phyloP scores from a whole-genome alignment of 2,797 vertebrate genomes.

The Echeneis naucrates region DNA sequence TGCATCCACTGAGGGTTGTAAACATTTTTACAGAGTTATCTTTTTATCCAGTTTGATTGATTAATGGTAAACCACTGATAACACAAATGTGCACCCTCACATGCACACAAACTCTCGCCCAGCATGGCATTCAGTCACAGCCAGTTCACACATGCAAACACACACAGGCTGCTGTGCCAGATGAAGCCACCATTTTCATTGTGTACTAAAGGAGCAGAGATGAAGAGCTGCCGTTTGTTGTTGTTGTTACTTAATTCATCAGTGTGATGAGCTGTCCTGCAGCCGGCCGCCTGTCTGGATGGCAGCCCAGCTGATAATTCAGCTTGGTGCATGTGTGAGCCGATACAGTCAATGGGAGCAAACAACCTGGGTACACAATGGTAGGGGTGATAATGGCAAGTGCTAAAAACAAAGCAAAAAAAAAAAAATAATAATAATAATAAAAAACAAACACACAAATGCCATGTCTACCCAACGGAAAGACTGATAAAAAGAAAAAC shows the following conservation, averaged over 20 bases:
- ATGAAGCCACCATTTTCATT: background rate
- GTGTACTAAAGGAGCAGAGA: conserved; percentile 24
- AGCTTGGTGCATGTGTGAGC: background rate
- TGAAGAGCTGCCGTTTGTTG: conserved; percentile 46
- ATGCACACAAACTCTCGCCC: background rate
- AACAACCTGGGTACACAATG: background rate
- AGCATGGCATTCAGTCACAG: background rate
- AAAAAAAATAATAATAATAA: no score
- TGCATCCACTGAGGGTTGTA: background rate
- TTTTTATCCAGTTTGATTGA: conserved; percentile 22
- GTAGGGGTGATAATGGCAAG: background rate
- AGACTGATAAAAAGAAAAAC: background rate
- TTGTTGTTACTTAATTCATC: conserved; percentile 47
- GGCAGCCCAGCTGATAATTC: conserved; percentile 3
- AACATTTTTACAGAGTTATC: background rate
- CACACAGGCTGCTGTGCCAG: conserved; percentile 9
- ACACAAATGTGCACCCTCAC: background rate
- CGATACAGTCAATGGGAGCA: background rate
- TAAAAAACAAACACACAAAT: background rate
- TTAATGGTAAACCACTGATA: conserved; percentile 27
- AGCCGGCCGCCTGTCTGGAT: conserved; percentile 37
- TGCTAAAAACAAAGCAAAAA: no score
- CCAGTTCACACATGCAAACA: background rate
- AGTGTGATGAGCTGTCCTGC: conserved; percentile 37
- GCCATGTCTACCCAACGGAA: background rate